These are phyloP conservation scores for Cheilosia soror DNA, from an alignment of 2,888 invertebrate genomes.

Conservation along the genomic window DNA sequence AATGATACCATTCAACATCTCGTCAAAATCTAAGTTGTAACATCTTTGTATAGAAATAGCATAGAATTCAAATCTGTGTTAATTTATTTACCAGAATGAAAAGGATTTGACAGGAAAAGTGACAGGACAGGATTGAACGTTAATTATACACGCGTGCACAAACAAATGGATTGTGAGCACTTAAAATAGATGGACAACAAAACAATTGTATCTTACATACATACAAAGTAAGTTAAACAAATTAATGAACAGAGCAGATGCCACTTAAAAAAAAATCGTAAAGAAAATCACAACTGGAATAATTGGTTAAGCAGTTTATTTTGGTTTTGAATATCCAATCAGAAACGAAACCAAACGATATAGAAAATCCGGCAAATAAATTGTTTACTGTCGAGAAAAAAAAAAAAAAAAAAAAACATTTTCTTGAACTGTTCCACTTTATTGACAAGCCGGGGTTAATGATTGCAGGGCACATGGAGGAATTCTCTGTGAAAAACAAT, in stretches of 20 bases:
- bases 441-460: background rate
- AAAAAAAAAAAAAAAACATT: background rate
- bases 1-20: too few relatives aligned
- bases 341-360: background rate
- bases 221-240: background rate
- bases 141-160: background rate
- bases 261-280: background rate
- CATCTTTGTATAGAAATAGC: too few relatives aligned
- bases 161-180: background rate
- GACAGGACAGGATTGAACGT: conserved; percentile 7
- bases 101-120: conserved; percentile 2
- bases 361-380: background rate
- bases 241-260: background rate
- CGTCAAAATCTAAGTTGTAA: too few relatives aligned
- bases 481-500: too few relatives aligned
- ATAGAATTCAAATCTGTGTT: too few relatives aligned
- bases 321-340: background rate
- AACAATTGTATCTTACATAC: too few relatives aligned
- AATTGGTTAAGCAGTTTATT: background rate
- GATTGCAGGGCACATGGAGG: background rate
- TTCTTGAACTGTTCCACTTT: background rate
- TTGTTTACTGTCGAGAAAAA: background rate
- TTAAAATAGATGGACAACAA: background rate
- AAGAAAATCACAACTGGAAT: background rate
- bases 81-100: background rate